These are phyloP conservation scores for Mus pahari DNA, from an alignment of 2,113 vertebrate genomes.

Conservation along the genomic window DNA sequence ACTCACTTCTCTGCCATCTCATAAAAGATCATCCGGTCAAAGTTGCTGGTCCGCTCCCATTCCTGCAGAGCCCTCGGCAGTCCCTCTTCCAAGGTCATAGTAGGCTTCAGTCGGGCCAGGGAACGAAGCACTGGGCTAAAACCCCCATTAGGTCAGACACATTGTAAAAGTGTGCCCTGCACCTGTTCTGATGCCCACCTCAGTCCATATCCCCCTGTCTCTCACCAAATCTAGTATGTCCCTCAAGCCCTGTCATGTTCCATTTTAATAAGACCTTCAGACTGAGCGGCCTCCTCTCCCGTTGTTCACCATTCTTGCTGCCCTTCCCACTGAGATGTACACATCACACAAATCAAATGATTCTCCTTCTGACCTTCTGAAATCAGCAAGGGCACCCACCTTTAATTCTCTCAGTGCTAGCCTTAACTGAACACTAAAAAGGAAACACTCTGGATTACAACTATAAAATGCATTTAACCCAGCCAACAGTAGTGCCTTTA, in stretches of 20 bases:
- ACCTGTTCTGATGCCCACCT: neutral
- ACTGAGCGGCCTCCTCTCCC: neutral
- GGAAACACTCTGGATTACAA: neutral
- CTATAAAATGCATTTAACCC: neutral
- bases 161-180: neutral
- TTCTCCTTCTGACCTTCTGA: neutral
- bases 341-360: slow-evolving; percentile 37
- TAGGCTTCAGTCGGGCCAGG: slow-evolving; percentile 76
- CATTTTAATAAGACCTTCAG: neutral
- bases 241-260: neutral
- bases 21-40: slow-evolving; percentile 86
- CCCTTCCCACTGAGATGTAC: neutral
- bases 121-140: slow-evolving; percentile 84
- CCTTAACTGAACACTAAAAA: slow-evolving; percentile 9
- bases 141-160: slow-evolving; percentile 50
- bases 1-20: slow-evolving; percentile 87
- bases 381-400: neutral
- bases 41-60: slow-evolving; percentile 84
- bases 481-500: neutral
- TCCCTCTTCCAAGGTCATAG: slow-evolving; percentile 79
- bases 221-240: neutral
- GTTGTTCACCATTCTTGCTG: neutral
- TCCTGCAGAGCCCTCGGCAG: slow-evolving; percentile 80
- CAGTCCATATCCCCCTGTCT: neutral
- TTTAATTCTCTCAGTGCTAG: slow-evolving; percentile 4